Percentiles rank a stretch among this genome's conserved stretches.
Conservation (phyloP, 2,888 invertebrate species). For the Cosmia trapezina region DNA sequence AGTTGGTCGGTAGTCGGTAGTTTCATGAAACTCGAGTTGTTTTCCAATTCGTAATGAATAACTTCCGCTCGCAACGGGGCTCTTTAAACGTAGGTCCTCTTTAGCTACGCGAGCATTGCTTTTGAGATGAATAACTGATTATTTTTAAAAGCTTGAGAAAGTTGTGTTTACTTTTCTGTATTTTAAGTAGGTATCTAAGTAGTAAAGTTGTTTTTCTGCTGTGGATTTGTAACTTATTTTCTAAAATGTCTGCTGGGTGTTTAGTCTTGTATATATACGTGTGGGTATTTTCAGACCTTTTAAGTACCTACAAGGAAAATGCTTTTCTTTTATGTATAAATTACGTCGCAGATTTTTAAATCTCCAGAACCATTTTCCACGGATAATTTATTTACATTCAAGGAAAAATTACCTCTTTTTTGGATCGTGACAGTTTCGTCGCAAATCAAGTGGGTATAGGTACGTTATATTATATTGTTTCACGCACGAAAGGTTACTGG, state of each 20-base stretch:
- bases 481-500: conserved; percentile 39
- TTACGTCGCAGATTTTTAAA: conserved; percentile 23
- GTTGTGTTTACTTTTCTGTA: background rate
- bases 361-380: conserved; percentile 32
- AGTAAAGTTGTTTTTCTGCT: background rate
- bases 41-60: conserved; percentile 41
- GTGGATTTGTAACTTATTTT: background rate
- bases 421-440: conserved; percentile 18
- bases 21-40: conserved; percentile 42
- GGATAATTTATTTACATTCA: conserved; percentile 29
- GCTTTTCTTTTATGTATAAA: background rate
- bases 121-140: conserved; percentile 23
- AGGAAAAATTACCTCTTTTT: conserved; percentile 10
- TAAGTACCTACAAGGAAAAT: background rate
- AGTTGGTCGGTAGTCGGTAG: conserved; percentile 16
- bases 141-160: conserved; percentile 21
- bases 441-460: conserved; percentile 21
- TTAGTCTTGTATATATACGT: background rate
- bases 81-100: background rate
- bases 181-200: background rate
- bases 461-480: conserved; percentile 37
- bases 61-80: conserved; percentile 19
- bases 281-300: background rate
- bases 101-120: background rate
- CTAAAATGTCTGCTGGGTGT: background rate